These are phyloP conservation scores for Scaptomyza polygonia DNA, from an alignment of 2,888 invertebrate genomes.

Conservation along the genomic window DNA sequence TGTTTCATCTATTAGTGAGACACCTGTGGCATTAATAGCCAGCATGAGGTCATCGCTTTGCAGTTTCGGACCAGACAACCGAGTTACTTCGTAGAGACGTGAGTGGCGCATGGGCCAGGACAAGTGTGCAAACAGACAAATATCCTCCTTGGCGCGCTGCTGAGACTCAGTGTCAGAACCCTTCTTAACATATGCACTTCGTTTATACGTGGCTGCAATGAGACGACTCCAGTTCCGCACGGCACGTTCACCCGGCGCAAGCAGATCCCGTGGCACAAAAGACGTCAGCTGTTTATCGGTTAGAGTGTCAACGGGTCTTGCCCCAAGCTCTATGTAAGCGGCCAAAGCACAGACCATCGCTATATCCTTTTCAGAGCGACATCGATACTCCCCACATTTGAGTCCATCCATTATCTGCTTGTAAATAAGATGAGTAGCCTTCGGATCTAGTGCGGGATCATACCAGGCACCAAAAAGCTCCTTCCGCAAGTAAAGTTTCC, in stretches of 20 bases:
- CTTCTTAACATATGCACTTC: slow-evolving; percentile 87
- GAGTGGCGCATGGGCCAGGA: slow-evolving; percentile 98
- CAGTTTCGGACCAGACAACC: slow-evolving; percentile 88
- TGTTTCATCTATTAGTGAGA: slow-evolving; percentile 95
- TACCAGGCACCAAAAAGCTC: slow-evolving; percentile 98
- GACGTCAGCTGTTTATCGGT: slow-evolving; percentile 58
- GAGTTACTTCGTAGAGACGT: slow-evolving; percentile 95
- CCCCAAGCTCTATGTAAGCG: slow-evolving; percentile 93
- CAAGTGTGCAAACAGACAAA: slow-evolving; percentile 94
- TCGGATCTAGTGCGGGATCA: slow-evolving; percentile 91
- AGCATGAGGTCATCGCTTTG: slow-evolving; percentile 92
- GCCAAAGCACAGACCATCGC: slow-evolving; percentile 95
- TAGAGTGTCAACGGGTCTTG: slow-evolving; percentile 73
- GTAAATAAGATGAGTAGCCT: slow-evolving; percentile 95
- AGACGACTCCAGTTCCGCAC: slow-evolving; percentile 89
- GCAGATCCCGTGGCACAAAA: slow-evolving; percentile 79
- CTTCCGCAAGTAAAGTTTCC: slow-evolving; percentile 94
- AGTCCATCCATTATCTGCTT: slow-evolving; percentile 94
- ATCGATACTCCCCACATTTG: slow-evolving; percentile 96
- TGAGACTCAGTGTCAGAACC: slow-evolving; percentile 87
- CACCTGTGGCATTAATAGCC: slow-evolving; percentile 97
- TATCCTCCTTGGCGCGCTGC: slow-evolving; percentile 92
- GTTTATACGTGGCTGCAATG: slow-evolving; percentile 89
- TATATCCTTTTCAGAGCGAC: slow-evolving; percentile 92
- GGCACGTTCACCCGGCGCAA: slow-evolving; percentile 87